A percentile compares a stretch with the other conserved stretches of the same genome.
These are phyloP conservation scores for Prietella phreatophila DNA, from an alignment of 2,113 vertebrate genomes.

Conservation along the genomic window DNA sequence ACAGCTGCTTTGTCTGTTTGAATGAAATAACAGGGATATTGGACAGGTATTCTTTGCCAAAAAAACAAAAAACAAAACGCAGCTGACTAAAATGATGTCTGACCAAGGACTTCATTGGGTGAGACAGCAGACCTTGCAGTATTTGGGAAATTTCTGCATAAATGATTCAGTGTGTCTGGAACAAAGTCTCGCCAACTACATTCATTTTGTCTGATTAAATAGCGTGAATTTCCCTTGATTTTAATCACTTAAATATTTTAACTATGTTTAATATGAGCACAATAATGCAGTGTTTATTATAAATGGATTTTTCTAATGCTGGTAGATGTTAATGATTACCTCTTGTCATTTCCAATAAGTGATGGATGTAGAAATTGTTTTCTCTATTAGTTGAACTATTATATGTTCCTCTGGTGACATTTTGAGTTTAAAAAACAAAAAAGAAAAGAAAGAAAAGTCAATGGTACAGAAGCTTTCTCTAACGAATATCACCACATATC, in stretches of 20 bases:
- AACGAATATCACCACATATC: background rate
- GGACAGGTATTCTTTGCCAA: background rate
- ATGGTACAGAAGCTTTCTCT: background rate
- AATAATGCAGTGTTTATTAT: background rate
- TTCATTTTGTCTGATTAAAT: background rate
- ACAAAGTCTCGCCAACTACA: background rate
- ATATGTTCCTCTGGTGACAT: background rate
- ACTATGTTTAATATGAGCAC: background rate
- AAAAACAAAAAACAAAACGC: background rate
- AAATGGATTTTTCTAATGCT: background rate
- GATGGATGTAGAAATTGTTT: constrained; percentile 17
- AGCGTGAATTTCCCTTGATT: background rate
- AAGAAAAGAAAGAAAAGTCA: too few relatives aligned
- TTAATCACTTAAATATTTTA: background rate
- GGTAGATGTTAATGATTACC: background rate
- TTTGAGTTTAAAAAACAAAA: background rate
- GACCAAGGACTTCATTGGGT: background rate
- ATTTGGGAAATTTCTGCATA: background rate
- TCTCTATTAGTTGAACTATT: background rate
- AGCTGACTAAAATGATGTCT: background rate
- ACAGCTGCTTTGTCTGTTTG: constrained; percentile 23
- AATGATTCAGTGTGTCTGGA: background rate
- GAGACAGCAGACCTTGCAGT: background rate
- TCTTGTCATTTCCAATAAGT: background rate
- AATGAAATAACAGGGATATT: background rate